A percentile compares a stretch with the other conserved stretches of the same genome.
Conservation (phyloP, 2,113 vertebrate species). For the Thunnus maccoyii region DNA sequence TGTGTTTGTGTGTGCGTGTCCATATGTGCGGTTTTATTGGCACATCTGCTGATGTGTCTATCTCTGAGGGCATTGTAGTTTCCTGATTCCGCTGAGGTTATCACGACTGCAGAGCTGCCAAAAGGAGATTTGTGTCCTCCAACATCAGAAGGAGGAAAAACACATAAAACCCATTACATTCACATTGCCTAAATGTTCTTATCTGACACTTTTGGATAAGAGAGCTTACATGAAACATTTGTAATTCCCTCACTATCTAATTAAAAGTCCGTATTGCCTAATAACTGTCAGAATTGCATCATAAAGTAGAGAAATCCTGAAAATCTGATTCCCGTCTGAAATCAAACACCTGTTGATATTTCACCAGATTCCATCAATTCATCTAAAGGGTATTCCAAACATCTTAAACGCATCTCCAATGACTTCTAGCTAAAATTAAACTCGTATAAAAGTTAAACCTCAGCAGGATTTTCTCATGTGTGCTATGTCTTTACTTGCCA, state of each 20-base stretch:
- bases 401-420: neutral
- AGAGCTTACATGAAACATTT: conserved; percentile 53
- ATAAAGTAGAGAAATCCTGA: conserved; percentile 52
- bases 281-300: conserved; percentile 76
- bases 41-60: conserved; percentile 61
- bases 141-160: conserved; percentile 59
- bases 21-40: conserved; percentile 39
- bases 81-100: conserved; percentile 51
- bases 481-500: conserved; percentile 35
- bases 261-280: conserved; percentile 73
- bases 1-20: conserved; percentile 24
- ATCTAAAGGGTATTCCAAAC: conserved; percentile 20
- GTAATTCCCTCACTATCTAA: conserved; percentile 66
- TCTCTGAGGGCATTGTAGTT: conserved; percentile 56
- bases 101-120: conserved; percentile 59
- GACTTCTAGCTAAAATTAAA: conserved; percentile 19
- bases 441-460: conserved; percentile 12
- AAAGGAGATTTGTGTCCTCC: conserved; percentile 70
- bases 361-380: conserved; percentile 50
- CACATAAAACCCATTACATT: conserved; percentile 63
- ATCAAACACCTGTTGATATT: conserved; percentile 69
- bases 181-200: conserved; percentile 59
- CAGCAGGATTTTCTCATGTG: conserved; percentile 30
- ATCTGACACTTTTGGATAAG: conserved; percentile 60
- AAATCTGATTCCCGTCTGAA: conserved; percentile 54